Percentiles rank a stretch among this genome's conserved stretches.
Conservation (phyloP, 2,888 invertebrate species). For the Agonopterix alstromeriana region DNA sequence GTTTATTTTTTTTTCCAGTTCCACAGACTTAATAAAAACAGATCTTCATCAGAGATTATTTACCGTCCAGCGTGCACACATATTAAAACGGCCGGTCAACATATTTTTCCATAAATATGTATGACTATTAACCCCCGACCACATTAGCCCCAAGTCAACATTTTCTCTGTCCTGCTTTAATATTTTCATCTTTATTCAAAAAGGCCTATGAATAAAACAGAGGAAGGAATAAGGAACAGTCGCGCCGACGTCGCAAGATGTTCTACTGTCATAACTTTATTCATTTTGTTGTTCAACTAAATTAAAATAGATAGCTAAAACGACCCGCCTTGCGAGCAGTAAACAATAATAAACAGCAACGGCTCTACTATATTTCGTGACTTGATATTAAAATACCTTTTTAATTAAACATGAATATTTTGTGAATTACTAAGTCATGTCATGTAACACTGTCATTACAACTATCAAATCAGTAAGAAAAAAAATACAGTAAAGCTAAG, state of each 20-base stretch:
- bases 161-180: slow-evolving; percentile 58
- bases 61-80: slow-evolving; percentile 2
- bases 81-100: slow-evolving; percentile 17
- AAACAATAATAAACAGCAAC: no score
- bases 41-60: slow-evolving; percentile 5
- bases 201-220: slow-evolving; percentile 70
- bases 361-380: no score
- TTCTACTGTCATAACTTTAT: slow-evolving; percentile 44
- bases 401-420: no score
- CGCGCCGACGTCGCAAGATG: slow-evolving; percentile 46
- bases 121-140: slow-evolving; percentile 60
- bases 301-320: slow-evolving; percentile 39
- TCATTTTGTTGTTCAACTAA: slow-evolving; percentile 54
- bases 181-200: slow-evolving; percentile 76
- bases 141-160: slow-evolving; percentile 52
- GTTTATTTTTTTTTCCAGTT: no score
- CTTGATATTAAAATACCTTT: no score
- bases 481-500: no score
- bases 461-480: no score
- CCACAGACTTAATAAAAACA: no score
- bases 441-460: no score
- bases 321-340: background rate
- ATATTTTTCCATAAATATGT: slow-evolving; percentile 61
- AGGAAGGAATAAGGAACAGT: slow-evolving; percentile 1
- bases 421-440: no score